Conservation (phyloP, 1,140 invertebrate species). For the Apis dorsata region DNA sequence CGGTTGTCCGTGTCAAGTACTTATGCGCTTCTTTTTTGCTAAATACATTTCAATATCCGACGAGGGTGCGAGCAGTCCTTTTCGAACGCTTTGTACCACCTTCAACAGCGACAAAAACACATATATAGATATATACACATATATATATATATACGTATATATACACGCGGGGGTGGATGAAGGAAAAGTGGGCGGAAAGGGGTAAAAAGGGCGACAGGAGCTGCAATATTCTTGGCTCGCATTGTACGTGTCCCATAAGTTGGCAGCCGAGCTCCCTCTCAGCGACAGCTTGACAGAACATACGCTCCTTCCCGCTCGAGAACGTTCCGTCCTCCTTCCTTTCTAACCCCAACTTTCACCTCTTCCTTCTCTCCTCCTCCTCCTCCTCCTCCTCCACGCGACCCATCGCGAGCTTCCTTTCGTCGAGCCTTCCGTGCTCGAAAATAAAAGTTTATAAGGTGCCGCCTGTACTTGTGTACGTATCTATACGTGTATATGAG, state of each 20-base stretch:
- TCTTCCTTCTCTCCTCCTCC: not conserved
- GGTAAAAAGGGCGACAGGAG: constrained; percentile 60
- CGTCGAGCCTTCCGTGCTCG: constrained; percentile 38
- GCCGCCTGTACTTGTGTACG: constrained; percentile 47
- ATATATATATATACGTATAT: no score
- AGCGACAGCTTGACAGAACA: constrained; percentile 79
- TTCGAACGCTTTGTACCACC: constrained; percentile 43
- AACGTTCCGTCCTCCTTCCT: constrained; percentile 42
- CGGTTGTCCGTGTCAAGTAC: constrained; percentile 41
- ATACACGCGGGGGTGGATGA: constrained; percentile 16
- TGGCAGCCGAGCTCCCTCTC: constrained; percentile 75
- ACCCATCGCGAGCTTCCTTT: not conserved
- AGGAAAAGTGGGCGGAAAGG: constrained; percentile 27
- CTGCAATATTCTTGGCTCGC: constrained; percentile 76
- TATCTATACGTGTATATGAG: constrained; percentile 11
- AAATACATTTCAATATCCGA: constrained; percentile 73
- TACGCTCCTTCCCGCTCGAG: constrained; percentile 70
- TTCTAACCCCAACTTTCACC: constrained; percentile 34
- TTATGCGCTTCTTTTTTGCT: constrained; percentile 57
- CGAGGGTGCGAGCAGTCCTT: constrained; percentile 50
- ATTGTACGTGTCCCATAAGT: constrained; percentile 78
- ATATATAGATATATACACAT: no score
- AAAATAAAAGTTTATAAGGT: constrained; percentile 76
- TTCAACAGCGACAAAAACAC: not conserved
- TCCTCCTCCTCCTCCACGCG: not conserved